Evolutionary conservation across 2,888 invertebrate species (phyloP), one percentile per base, ranked within the genome.

Genomic region (Trimorus sp.): DNA sequence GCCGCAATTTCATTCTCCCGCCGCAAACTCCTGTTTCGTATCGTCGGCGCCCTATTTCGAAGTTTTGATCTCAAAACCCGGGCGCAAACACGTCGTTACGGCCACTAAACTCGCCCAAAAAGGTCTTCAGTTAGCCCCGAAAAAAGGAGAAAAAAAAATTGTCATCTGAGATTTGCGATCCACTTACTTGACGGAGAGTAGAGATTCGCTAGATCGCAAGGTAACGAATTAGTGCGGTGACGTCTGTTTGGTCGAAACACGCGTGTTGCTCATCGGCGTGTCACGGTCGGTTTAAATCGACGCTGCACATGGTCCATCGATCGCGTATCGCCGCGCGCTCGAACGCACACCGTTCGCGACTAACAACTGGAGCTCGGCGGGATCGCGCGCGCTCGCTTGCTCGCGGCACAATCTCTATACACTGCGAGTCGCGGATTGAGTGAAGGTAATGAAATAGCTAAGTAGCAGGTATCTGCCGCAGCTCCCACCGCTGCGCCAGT

Each of bases 381-480:
- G 26, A 26, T 71, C 48, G 51, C 48, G 54, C 42, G 56, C n/a
- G 63, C 45, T 75, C 79, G 79, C 42, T 70, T 65, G 75, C 75
- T 66, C 79, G 71, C 79, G 74, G 84, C 62, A 68, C 70, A 73
- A 83, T 83, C 85, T 82, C 83, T 84, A 78, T 79, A 84, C 82
- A 80, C 56, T 83, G 84, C 83, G 79, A 77, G 71, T 74, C 83
- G 83, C 83, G 84, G 80, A 83, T 85, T 85, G 84, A 86, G 85
- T 84, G 86, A 86, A 86, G 84, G 85, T 78, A 84, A 80, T 77
- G 82, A 82, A 82, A 82, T 80, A 80, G 79, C 79, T 75, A 82
- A 75, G 68, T 77, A 79, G 79, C 79, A 83, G 79, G 79, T 82
- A 78, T 79, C 77, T 71, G 78, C 82, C 66, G 69, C 82, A 68